Evolutionary conservation across 2,797 vertebrate species (phyloP).

Genomic region (Dallia pectoralis): DNA sequence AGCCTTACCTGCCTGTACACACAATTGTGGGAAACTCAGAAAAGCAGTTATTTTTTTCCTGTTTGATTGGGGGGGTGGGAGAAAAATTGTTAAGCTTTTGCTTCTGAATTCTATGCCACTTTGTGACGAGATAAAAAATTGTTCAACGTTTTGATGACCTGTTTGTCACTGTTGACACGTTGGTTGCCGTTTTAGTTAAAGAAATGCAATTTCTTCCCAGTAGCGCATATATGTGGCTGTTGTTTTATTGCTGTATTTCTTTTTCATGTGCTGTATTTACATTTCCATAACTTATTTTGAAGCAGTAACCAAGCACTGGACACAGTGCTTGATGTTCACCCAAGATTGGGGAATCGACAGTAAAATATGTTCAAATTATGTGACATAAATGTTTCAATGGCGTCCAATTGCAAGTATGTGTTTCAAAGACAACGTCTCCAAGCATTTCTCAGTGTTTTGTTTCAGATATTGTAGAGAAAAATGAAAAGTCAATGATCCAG

Average conservation of each 20-base stretch:
- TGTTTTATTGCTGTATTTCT: constrained; percentile 55
- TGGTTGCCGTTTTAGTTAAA: constrained; percentile 7
- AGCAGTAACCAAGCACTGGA: constrained; percentile 44
- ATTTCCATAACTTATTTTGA: constrained; percentile 71
- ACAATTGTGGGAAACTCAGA: constrained; percentile 14
- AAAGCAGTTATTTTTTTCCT: constrained; percentile 9
- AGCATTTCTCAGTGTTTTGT: constrained; percentile 27
- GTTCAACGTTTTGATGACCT: background rate
- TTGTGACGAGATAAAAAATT: background rate
- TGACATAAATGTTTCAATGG: constrained; percentile 48
- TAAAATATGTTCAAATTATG: constrained; percentile 24
- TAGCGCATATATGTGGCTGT: constrained; percentile 34
- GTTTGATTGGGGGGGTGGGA: background rate
- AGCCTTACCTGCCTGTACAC: constrained; percentile 17
- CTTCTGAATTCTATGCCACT: constrained; percentile 12
- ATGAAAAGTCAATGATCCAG: constrained; percentile 30
- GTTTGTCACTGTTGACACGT: background rate
- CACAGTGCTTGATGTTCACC: constrained; percentile 25
- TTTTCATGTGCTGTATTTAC: constrained; percentile 67
- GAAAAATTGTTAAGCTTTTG: constrained; percentile 7
- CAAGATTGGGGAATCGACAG: constrained; percentile 2
- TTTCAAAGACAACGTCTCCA: constrained; percentile 24
- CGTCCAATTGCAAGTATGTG: constrained; percentile 40
- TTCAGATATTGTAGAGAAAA: constrained; percentile 19
- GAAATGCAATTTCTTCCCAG: constrained; percentile 5